Evolutionary conservation across 2,797 vertebrate genomes (phyloP), one percentile per base, ranked within the genome.

Genomic region (Nasua narica): DNA sequence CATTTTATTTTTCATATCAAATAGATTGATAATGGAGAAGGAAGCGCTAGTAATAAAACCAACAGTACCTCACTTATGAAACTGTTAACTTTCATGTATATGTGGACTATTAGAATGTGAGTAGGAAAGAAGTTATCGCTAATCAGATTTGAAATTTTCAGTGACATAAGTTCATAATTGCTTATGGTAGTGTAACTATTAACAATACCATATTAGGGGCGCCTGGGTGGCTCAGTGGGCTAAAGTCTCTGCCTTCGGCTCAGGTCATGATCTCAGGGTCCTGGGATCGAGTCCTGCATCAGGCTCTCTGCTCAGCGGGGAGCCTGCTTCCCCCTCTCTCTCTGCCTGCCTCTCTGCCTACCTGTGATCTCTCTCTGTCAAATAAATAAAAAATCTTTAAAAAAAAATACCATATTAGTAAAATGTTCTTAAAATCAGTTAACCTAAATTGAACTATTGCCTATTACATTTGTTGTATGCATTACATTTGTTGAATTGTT

Each of bases 1-100:
- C 98, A 95, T 85, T 52, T 95, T 94, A 50, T 97, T 97, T 98
- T 95, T 98, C 1, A 0, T 97, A 91, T 97, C 84, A 97, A 93
- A 87, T 94, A 96, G 91, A 67, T 93, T 37, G 56, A 85, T 84
- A 94, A 94, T 95, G 87, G 81, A 98, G 81, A 95, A 96, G 62
- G 96, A 91, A 95, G 82, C 95, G 92, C 95, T 97, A 87, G 85
- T 72, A 92, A 92, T 67, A 97, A 95, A 92, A 94, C 43, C 90
- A 95, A 93, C 40, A 96, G 88, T 94, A 87, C 87, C n/a, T 91
- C 48, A 48, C 25, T 23, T 29, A 21, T 4, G 43, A 46, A 79
- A 87, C 54, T 74, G 2, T 78, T 72, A 58, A 74, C 43, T 92
- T 95, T 92, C 46, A 83, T 16, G 60, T 3, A 16, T 46, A 76